Percentiles rank a stretch among this genome's conserved stretches.
phyloP scores from a whole-genome alignment of 2,888 invertebrate species.

The Stenichneumon culpator region DNA sequence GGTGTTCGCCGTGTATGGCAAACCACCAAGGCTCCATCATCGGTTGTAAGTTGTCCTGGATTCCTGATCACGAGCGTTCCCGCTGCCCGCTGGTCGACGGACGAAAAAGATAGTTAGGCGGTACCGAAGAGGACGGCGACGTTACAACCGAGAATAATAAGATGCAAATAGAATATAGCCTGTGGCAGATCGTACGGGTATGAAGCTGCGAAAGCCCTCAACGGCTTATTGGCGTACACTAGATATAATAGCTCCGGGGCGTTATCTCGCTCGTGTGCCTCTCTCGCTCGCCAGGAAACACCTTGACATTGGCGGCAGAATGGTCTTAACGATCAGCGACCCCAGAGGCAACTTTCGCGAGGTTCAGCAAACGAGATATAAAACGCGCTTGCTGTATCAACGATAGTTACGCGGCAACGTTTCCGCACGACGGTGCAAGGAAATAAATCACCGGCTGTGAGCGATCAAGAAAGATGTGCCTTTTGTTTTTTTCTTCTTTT shows the following conservation, averaged over 20 bases:
- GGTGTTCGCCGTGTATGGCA: constrained; percentile 33
- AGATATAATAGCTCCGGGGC: constrained; percentile 61
- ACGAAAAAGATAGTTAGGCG: constrained; percentile 24
- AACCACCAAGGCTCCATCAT: neutral
- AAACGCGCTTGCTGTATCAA: constrained; percentile 51
- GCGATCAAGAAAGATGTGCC: constrained; percentile 4
- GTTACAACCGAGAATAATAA: constrained; percentile 62
- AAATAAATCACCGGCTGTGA: neutral
- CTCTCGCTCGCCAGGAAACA: constrained; percentile 50
- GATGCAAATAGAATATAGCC: constrained; percentile 69
- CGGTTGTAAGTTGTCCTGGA: constrained; percentile 37
- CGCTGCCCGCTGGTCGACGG: constrained; percentile 26
- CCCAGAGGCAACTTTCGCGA: constrained; percentile 65
- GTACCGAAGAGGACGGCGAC: constrained; percentile 38
- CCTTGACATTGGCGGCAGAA: constrained; percentile 73
- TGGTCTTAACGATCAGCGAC: constrained; percentile 71
- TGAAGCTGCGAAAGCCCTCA: constrained; percentile 25
- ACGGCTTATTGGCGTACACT: constrained; percentile 54
- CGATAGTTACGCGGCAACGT: constrained; percentile 5
- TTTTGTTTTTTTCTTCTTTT: neutral
- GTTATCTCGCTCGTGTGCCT: constrained; percentile 54
- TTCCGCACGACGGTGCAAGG: neutral
- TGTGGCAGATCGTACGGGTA: constrained; percentile 39
- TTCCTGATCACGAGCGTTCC: constrained; percentile 34
- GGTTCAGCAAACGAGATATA: constrained; percentile 64